Evolutionary conservation across 2,888 invertebrate genomes (phyloP), one percentile per base, ranked within the genome.

Genomic region (Adelphocoris suturalis): DNA sequence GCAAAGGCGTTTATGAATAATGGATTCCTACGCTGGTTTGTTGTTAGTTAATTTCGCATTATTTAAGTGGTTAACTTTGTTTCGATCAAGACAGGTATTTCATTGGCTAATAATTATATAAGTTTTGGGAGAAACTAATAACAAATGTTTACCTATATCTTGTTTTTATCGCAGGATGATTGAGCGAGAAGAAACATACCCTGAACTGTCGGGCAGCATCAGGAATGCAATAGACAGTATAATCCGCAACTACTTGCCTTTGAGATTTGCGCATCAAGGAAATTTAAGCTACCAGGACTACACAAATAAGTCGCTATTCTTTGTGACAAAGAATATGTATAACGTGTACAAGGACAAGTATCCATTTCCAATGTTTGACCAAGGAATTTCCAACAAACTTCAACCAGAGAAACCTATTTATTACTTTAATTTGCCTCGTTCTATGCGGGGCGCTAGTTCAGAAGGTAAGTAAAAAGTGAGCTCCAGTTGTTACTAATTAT

Each of bases 1-100:
- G 89, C 89, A 12, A 89, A 89, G 48, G 78, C 80, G 14, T 81
- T 89, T n/a, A 19, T 89, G 89, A 89, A 89, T n/a, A 89, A 89
- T n/a, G 89, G 89, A 14, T 80, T 89, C n/a, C 47, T 89, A 0
- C 27, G 23, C 14, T 89, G 89, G 89, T 89, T 12, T 68, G 68
- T 68, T 68, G 5, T 68, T 68, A 68, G n/a, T 7, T 57, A 57
- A 37, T 37, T 37, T 7, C 37, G 7, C 37, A 37, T 37, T 37
- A 4, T 37, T 37, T 7, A 37, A 37, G 37, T 2, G 2, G 37
- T 37, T 37, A 37, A 7, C n/a, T 37, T 37, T 2, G 37, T 37
- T 37, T 37, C 37, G 7, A 4, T 7, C 37, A 37, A 37, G 2
- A 4, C 3, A 37, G 37, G 37, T 37, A 7, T 37, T 7, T 37